Conservation (phyloP, 1,140 invertebrate genomes). For the Wasmannia auropunctata region DNA sequence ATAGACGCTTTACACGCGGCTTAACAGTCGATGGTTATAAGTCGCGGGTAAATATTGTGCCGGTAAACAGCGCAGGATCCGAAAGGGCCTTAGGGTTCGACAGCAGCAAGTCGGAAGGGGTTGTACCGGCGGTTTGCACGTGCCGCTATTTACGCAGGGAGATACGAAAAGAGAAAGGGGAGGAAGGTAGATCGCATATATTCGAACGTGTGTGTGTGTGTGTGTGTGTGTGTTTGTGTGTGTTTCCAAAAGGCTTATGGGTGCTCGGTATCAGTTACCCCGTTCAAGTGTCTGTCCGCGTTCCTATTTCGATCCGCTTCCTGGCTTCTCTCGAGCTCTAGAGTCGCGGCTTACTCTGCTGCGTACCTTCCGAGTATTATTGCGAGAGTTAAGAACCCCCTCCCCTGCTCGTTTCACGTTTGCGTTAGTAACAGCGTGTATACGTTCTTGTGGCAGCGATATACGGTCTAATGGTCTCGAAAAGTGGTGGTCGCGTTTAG, state of each 20-base stretch:
- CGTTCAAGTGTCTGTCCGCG: conserved; percentile 43
- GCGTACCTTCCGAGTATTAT: conserved; percentile 28
- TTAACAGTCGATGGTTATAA: conserved; percentile 83
- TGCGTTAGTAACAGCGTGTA: conserved; percentile 22
- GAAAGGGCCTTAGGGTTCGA: conserved; percentile 72
- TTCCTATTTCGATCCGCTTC: conserved; percentile 60
- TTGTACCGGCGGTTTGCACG: conserved; percentile 77
- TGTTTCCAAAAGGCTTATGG: conserved; percentile 64
- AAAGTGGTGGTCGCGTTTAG: conserved; percentile 70
- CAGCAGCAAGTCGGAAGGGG: conserved; percentile 71
- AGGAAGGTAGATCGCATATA: conserved; percentile 48
- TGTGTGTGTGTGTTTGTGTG: conserved; percentile 22
- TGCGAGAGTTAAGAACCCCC: conserved; percentile 27
- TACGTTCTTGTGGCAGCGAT: conserved; percentile 7
- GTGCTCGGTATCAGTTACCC: conserved; percentile 57
- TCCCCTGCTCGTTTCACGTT: conserved; percentile 18
- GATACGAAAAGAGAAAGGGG: conserved; percentile 63
- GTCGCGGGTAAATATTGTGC: conserved; percentile 82
- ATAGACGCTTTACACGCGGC: conserved; percentile 80
- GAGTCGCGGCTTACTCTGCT: conserved; percentile 5
- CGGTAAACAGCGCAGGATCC: conserved; percentile 78
- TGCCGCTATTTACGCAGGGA: conserved; percentile 76
- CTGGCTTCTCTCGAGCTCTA: conserved; percentile 34
- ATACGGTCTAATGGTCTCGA: conserved; percentile 59
- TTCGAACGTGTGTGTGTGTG: not conserved